Conservation (phyloP, 2,888 invertebrate genomes). For the Agrilus biguttatus region DNA sequence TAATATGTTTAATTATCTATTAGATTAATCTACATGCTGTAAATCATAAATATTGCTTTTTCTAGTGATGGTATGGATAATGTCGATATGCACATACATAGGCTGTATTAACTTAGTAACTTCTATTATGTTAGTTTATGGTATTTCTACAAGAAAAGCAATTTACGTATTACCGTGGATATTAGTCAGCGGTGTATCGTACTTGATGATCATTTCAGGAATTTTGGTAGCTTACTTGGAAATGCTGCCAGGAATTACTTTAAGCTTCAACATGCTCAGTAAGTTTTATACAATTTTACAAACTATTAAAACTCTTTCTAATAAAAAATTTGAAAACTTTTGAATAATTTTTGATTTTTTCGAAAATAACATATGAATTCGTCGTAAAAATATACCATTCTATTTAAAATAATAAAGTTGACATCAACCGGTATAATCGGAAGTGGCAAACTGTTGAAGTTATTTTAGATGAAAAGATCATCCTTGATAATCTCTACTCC, state of each 20-base stretch:
- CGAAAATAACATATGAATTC: no score
- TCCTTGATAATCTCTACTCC: no score
- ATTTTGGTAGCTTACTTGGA: conserved; percentile 13
- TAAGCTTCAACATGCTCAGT: conserved; percentile 12
- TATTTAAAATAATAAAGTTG: no score
- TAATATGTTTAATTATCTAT: no score
- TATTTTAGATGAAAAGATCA: no score
- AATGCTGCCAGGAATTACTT: conserved; percentile 14
- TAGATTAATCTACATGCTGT: no score
- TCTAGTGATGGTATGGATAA: conserved; percentile 16
- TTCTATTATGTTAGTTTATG: conserved; percentile 16
- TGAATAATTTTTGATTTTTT: no score
- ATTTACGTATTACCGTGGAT: conserved; percentile 19
- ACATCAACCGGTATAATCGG: no score
- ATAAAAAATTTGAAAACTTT: no score
- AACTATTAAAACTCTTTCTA: background rate
- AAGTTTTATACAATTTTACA: conserved; percentile 1
- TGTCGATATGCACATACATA: conserved; percentile 17
- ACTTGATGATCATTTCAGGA: conserved; percentile 11
- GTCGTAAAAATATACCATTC: no score
- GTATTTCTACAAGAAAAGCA: conserved; percentile 15
- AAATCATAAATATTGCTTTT: no score
- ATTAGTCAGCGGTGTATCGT: conserved; percentile 14
- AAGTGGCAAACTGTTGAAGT: no score
- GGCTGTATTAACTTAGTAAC: conserved; percentile 16